These are phyloP conservation scores for Pristionchus arcanus DNA, from an alignment of 2,888 invertebrate species.

Conservation along the genomic window DNA sequence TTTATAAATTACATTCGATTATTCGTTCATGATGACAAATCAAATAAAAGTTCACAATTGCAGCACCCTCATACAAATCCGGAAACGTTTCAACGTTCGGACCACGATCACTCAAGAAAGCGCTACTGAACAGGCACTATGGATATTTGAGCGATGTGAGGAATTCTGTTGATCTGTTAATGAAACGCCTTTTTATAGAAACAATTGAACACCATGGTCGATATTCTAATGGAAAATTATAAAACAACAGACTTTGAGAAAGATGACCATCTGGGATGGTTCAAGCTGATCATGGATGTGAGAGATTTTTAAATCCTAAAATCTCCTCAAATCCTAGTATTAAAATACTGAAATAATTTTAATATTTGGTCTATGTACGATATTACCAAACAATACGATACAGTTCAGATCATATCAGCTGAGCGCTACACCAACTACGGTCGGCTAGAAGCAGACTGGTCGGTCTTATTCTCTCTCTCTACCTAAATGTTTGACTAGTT, in stretches of 20 bases:
- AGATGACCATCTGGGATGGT: neutral
- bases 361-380: no score
- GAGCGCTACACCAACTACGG: neutral
- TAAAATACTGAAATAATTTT: no score
- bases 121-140: neutral
- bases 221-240: neutral
- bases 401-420: neutral
- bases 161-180: neutral
- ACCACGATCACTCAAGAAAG: neutral
- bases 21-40: no score
- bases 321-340: no score
- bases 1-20: no score
- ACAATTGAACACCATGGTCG: neutral
- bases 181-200: neutral
- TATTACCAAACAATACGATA: no score
- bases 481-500: no score
- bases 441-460: neutral
- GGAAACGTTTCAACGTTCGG: neutral
- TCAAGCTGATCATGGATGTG: neutral
- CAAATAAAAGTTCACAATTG: no score
- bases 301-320: no score
- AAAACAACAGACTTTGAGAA: neutral
- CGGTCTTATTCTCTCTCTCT: neutral
- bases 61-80: neutral
- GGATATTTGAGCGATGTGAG: neutral